A percentile compares a stretch with the other conserved stretches of the same genome.
Evolutionary conservation across 2,888 invertebrate genomes (phyloP).

Genomic region (Metellina segmentata): DNA sequence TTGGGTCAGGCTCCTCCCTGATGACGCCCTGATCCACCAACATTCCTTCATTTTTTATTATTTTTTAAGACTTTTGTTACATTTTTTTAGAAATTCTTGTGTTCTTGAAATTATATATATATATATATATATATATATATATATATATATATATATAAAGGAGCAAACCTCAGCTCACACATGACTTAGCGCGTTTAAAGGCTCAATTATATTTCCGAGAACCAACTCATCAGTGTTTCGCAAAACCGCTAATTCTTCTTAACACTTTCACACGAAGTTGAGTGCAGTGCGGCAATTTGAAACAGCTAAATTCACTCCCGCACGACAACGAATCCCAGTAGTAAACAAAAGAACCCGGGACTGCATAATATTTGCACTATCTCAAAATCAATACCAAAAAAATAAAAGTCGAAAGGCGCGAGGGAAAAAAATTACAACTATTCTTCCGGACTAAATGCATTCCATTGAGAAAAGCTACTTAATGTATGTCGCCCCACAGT

Average conservation of each 20-base stretch:
- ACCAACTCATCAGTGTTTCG: no score
- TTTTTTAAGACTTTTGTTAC: no score
- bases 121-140: no score
- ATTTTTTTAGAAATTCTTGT: no score
- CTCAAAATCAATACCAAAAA: not conserved
- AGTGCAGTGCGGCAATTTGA: not conserved
- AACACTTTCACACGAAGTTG: not conserved
- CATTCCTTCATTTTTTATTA: no score
- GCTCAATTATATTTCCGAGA: not conserved
- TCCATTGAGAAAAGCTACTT: not conserved
- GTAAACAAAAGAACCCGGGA: not conserved
- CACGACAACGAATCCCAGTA: not conserved
- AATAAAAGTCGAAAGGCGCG: not conserved
- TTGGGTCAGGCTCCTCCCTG: no score
- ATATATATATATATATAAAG: not conserved
- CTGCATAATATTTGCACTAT: not conserved
- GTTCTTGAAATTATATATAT: no score
- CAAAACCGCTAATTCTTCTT: not conserved
- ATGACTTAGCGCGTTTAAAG: not conserved
- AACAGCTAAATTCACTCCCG: not conserved
- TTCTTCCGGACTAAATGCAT: no score
- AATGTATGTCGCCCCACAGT: slow-evolving; percentile 26
- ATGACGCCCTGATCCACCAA: no score
- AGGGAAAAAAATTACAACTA: no score
- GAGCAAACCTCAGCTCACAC: not conserved